These are phyloP conservation scores for Tethya wilhelma DNA, from an alignment of 37 sponge, comb jelly and placozoan genomes.

Conservation along the genomic window DNA sequence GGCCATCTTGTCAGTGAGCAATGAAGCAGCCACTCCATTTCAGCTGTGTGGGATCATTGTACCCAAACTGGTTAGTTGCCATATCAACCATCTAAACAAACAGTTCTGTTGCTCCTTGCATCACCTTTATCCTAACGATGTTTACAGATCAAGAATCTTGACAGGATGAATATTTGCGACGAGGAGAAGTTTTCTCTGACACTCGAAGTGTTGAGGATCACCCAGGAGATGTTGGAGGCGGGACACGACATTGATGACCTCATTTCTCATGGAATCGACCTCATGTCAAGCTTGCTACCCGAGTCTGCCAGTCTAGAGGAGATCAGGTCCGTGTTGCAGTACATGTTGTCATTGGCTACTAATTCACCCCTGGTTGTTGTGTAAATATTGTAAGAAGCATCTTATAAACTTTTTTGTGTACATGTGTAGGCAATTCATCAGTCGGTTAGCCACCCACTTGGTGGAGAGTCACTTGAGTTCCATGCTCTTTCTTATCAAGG, in stretches of 20 bases:
- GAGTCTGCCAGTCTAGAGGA: slow-evolving; percentile 12
- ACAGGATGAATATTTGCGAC: slow-evolving; percentile 43
- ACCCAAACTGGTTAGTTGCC: slow-evolving; percentile 62
- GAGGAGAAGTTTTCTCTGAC: slow-evolving; percentile 45
- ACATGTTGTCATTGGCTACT: background rate
- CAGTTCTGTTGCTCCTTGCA: no score
- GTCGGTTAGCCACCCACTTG: slow-evolving; percentile 61
- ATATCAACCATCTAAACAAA: background rate
- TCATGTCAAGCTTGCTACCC: slow-evolving; percentile 44
- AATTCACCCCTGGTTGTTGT: background rate
- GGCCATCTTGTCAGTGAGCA: slow-evolving; percentile 29
- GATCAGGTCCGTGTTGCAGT: slow-evolving; percentile 17
- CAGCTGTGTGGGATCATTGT: slow-evolving; percentile 64
- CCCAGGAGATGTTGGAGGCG: slow-evolving; percentile 40
- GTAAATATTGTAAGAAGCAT: background rate
- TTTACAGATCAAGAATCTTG: slow-evolving; percentile 48
- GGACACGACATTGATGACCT: slow-evolving; percentile 64
- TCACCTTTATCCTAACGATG: background rate
- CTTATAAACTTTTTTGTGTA: background rate
- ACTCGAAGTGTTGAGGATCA: slow-evolving; percentile 45
- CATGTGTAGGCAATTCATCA: slow-evolving; percentile 33
- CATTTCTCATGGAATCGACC: slow-evolving; percentile 72
- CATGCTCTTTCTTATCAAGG: background rate
- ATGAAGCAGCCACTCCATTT: slow-evolving; percentile 55
- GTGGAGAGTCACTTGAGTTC: background rate